Evolutionary conservation across 2,113 vertebrate genomes (phyloP).

Genomic region (Mesocricetus auratus): DNA sequence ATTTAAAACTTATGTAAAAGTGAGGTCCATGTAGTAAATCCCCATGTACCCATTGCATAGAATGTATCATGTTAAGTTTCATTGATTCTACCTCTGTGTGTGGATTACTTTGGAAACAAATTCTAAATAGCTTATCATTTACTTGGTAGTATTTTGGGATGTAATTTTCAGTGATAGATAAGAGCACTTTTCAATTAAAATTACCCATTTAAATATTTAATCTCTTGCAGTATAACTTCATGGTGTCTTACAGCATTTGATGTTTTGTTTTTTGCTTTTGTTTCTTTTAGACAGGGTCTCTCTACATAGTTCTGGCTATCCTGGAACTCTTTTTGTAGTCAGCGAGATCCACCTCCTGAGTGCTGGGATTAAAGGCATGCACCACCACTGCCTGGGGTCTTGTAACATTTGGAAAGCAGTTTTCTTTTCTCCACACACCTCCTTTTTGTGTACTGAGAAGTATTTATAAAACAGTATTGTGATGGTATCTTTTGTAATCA

Average conservation of each 20-base stretch:
- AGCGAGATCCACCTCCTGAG: not conserved
- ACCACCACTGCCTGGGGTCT: not conserved
- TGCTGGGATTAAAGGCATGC: not conserved
- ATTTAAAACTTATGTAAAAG: not conserved
- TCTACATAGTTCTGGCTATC: not conserved
- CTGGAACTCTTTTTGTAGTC: not conserved
- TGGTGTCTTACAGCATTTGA: not conserved
- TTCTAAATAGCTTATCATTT: not conserved
- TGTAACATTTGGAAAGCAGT: not conserved
- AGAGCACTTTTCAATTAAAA: not conserved
- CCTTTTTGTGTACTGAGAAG: not conserved
- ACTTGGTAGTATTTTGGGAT: not conserved
- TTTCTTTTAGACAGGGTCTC: not conserved
- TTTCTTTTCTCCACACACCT: not conserved
- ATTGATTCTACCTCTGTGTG: not conserved
- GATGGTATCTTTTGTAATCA: not conserved
- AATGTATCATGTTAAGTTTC: not conserved
- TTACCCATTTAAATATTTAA: not conserved
- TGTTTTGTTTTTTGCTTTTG: not conserved
- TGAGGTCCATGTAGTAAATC: not conserved
- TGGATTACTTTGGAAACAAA: not conserved
- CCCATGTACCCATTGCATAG: not conserved
- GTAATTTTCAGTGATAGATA: not conserved
- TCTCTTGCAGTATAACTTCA: not conserved
- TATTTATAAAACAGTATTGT: not conserved